Evolutionary conservation across 2,113 vertebrate species (phyloP), one percentile per base, ranked within the genome.

Genomic region (Solea solea): DNA sequence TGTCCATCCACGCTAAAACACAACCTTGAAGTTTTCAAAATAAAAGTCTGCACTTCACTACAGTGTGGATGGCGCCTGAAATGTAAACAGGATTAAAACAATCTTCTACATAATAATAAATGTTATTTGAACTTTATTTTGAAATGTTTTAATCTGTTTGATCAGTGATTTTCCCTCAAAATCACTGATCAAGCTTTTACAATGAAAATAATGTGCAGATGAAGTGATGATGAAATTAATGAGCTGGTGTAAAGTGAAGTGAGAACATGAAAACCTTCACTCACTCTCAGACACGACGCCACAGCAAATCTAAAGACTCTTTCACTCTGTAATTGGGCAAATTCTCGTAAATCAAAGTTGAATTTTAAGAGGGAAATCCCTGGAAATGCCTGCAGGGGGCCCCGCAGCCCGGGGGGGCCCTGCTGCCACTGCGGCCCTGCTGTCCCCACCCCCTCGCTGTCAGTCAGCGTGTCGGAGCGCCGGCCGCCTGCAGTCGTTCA

Each of bases 271-370:
- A 14, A n/a, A 12, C 27, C 21, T 4, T 34, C n/a, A 6, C 41
- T n/a, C 7, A n/a, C 28, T 14, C 8, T 1, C 56, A 34, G 68
- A 56, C 59, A 1, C 57, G 75, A 78, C 58, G 63, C 50, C 61
- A 78, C 76, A 54, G 34, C 63, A 65, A 74, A 60, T 52, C 39
- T 57, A 68, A 78, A 68, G 53, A 3, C 56, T 61, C 62, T 14
- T 54, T 69, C 68, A 52, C 41, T 60, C 82, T 84, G 59, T 82
- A 77, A 82, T 84, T 76, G 57, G 27, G 21, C 4, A 48, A 53
- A 52, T 49, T 78, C 64, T 78, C 62, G 69, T 76, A 62, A 83
- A 83, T 76, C 65, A 81, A 81, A 74, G 78, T 15, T 60, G 14
- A 65, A 51, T 46, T 60, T n/a, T 51, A 66, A 64, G 21, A 10